phyloP scores from a whole-genome alignment of 2,797 vertebrate species.

The Centropyge bicolor region DNA sequence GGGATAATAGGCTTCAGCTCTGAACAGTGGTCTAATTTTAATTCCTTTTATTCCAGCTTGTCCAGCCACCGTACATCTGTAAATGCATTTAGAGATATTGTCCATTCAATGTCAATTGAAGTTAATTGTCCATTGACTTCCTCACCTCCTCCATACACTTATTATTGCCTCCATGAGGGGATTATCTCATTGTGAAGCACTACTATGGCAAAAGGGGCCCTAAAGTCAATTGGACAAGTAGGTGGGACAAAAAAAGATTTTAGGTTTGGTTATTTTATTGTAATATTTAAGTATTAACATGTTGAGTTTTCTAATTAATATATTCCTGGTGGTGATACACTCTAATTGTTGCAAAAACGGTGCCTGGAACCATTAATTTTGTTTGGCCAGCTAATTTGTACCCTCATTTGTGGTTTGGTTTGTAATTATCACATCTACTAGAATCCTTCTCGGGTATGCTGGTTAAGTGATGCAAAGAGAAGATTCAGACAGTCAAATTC shows the following conservation, averaged over 20 bases:
- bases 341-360: slow-evolving; percentile 17
- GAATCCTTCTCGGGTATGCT: slow-evolving; percentile 12
- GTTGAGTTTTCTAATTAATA: slow-evolving; percentile 30
- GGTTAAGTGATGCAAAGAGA: slow-evolving; percentile 9
- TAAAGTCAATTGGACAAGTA: slow-evolving; percentile 46
- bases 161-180: slow-evolving; percentile 53
- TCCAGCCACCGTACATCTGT: slow-evolving; percentile 47
- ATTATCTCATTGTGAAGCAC: slow-evolving; percentile 60
- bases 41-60: slow-evolving; percentile 69
- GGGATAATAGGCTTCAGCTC: slow-evolving; percentile 72
- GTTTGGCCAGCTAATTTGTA: slow-evolving; percentile 19
- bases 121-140: slow-evolving; percentile 80
- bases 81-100: slow-evolving; percentile 69
- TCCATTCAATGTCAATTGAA: slow-evolving; percentile 72
- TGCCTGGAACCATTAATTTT: background rate
- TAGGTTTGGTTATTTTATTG: slow-evolving; percentile 22
- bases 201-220: slow-evolving; percentile 31
- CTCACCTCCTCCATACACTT: slow-evolving; percentile 60
- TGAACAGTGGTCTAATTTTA: slow-evolving; percentile 72
- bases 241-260: slow-evolving; percentile 37
- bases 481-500: slow-evolving; percentile 1
- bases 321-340: slow-evolving; percentile 18
- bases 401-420: slow-evolving; percentile 21
- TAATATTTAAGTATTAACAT: slow-evolving; percentile 21
- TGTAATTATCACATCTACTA: slow-evolving; percentile 37